Percentiles rank a stretch among this genome's conserved stretches.
phyloP scores from a whole-genome alignment of 2,888 invertebrate species.

The Eudemis profundana region DNA sequence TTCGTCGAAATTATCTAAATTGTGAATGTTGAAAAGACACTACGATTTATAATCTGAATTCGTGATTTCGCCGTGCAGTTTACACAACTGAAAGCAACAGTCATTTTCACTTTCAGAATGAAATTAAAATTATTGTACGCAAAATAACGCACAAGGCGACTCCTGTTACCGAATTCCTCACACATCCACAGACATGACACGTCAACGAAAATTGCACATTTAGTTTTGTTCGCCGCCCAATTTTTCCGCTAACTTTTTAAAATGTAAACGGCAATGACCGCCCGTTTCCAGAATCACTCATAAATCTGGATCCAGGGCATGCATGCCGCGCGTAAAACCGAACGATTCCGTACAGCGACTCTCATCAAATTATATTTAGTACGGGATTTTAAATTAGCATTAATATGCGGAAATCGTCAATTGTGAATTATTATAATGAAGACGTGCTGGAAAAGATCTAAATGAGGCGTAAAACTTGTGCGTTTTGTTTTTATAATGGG shows the following conservation, averaged over 20 bases:
- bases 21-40: too few species aligned
- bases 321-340: constrained; percentile 33
- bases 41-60: too few species aligned
- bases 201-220: too few species aligned
- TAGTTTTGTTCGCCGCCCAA: too few species aligned
- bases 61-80: too few species aligned
- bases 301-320: constrained; percentile 27
- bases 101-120: too few species aligned
- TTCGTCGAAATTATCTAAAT: too few species aligned
- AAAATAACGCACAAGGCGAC: too few species aligned
- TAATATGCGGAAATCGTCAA: neutral
- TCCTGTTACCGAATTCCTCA: too few species aligned
- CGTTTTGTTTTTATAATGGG: neutral
- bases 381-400: constrained; percentile 1
- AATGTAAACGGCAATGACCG: constrained; percentile 36
- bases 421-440: neutral
- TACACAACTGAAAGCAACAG: too few species aligned
- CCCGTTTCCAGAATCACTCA: constrained; percentile 19
- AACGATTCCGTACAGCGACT: constrained; percentile 31
- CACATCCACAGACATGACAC: too few species aligned
- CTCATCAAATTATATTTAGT: constrained; percentile 24
- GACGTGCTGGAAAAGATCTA: neutral
- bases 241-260: constrained; percentile 7
- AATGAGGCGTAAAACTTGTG: neutral
- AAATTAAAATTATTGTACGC: too few species aligned